Conservation (phyloP, 2,888 invertebrate genomes). For the Ganaspis brasiliensis region DNA sequence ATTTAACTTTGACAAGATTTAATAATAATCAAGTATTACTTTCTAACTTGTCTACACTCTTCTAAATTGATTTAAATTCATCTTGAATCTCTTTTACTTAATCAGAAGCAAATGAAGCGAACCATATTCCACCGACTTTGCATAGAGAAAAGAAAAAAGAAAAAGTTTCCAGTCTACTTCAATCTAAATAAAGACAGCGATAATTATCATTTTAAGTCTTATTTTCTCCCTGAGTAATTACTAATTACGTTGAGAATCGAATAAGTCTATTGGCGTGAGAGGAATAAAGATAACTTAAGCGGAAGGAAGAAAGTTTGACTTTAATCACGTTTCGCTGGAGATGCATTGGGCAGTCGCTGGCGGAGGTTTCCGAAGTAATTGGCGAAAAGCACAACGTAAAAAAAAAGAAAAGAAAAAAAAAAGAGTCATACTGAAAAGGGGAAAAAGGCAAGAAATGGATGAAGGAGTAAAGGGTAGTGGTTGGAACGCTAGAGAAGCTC, state of each 20-base stretch:
- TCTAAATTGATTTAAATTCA: no score
- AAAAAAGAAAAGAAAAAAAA: background rate
- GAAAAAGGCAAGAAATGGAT: background rate
- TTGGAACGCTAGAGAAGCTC: conserved; percentile 26
- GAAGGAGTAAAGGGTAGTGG: background rate
- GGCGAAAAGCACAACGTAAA: conserved; percentile 34
- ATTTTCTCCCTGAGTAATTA: conserved; percentile 29
- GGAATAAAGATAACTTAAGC: conserved; percentile 37
- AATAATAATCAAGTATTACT: no score
- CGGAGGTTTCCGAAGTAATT: conserved; percentile 15
- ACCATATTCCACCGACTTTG: no score
- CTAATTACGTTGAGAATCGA: conserved; percentile 27
- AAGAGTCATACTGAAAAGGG: background rate
- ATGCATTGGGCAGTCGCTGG: conserved; percentile 30
- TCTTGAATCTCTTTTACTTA: no score
- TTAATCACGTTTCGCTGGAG: conserved; percentile 24
- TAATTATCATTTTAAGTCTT: conserved; percentile 9
- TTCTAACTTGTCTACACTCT: no score
- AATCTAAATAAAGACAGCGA: background rate
- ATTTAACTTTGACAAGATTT: no score
- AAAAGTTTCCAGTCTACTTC: background rate
- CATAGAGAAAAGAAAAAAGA: no score
- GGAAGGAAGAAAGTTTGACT: conserved; percentile 37
- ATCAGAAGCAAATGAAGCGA: no score
- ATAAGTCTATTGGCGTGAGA: conserved; percentile 30